These are phyloP conservation scores for Leucoraja ocellata DNA, from an alignment of 2,797 vertebrate species.

Conservation along the genomic window DNA sequence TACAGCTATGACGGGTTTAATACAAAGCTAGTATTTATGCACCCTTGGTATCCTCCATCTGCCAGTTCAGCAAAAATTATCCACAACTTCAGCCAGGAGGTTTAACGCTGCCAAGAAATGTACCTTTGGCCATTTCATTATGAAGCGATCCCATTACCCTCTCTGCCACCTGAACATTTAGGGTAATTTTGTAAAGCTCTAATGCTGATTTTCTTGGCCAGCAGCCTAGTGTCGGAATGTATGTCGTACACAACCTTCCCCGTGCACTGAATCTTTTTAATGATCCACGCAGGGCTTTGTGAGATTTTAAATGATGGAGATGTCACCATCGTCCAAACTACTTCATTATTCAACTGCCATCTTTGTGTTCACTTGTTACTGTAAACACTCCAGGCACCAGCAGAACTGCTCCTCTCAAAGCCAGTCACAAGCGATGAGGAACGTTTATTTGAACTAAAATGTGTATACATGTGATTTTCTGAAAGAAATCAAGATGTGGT, in stretches of 20 bases:
- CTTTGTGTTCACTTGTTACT: conserved; percentile 20
- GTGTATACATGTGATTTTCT: neutral
- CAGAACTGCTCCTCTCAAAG: conserved; percentile 1
- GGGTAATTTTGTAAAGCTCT: conserved; percentile 23
- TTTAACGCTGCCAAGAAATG: conserved; percentile 15
- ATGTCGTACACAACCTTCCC: neutral
- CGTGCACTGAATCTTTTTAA: conserved; percentile 25
- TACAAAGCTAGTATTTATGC: neutral
- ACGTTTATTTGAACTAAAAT: conserved; percentile 15
- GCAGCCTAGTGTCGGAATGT: neutral
- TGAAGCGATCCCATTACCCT: conserved; percentile 26
- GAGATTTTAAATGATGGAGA: conserved; percentile 27
- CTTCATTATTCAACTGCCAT: conserved; percentile 25
- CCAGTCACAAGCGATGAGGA: neutral
- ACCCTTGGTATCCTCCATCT: neutral
- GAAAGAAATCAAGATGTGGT: neutral
- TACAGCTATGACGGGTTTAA: neutral
- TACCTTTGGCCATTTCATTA: conserved; percentile 31
- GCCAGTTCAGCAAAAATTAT: neutral
- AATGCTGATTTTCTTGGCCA: conserved; percentile 25
- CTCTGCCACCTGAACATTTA: conserved; percentile 13
- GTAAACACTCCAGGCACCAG: conserved; percentile 13
- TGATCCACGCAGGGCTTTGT: conserved; percentile 23
- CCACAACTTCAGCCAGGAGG: neutral
- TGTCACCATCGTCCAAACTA: conserved; percentile 20